A percentile compares a stretch with the other conserved stretches of the same genome.
Conservation (phyloP, 2,113 vertebrate species). For the Myodes glareolus region DNA sequence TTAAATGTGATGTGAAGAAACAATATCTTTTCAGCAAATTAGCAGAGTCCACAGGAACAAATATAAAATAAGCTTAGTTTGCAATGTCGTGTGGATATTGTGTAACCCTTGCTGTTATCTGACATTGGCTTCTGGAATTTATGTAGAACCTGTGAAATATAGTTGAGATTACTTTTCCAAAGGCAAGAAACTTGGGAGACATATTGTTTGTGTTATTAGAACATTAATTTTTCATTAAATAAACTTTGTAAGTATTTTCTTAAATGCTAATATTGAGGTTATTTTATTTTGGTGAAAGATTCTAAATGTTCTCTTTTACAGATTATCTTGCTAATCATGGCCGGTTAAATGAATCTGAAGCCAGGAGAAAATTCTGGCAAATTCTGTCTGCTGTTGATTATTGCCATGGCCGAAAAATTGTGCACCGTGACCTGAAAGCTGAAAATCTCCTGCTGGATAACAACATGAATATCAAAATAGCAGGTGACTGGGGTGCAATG, state of each 20-base stretch:
- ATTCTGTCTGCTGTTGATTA: slow-evolving; percentile 97
- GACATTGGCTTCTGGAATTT: neutral
- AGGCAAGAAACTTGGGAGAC: slow-evolving; percentile 41
- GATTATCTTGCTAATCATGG: slow-evolving; percentile 98
- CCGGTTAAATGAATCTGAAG: slow-evolving; percentile 94
- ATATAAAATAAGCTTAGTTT: neutral
- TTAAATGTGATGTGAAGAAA: slow-evolving; percentile 4
- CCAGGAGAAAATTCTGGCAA: slow-evolving; percentile 98
- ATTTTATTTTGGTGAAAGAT: slow-evolving; percentile 55
- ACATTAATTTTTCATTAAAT: neutral
- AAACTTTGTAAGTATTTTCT: neutral
- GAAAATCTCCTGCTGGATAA: slow-evolving; percentile 96
- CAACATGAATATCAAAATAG: slow-evolving; percentile 99
- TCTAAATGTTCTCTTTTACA: slow-evolving; percentile 75
- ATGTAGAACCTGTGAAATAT: slow-evolving; percentile 50
- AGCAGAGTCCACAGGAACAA: neutral
- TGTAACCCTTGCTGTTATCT: neutral
- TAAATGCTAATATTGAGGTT: neutral
- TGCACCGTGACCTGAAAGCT: slow-evolving; percentile 97
- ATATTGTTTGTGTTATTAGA: slow-evolving; percentile 7
- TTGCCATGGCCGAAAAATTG: slow-evolving; percentile 95
- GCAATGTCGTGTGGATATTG: neutral
- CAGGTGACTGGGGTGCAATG: slow-evolving; percentile 87
- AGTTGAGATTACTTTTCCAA: slow-evolving; percentile 38
- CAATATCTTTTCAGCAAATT: slow-evolving; percentile 14